Conservation (phyloP, 1,140 invertebrate genomes). For the Medauroidea extradentata region DNA sequence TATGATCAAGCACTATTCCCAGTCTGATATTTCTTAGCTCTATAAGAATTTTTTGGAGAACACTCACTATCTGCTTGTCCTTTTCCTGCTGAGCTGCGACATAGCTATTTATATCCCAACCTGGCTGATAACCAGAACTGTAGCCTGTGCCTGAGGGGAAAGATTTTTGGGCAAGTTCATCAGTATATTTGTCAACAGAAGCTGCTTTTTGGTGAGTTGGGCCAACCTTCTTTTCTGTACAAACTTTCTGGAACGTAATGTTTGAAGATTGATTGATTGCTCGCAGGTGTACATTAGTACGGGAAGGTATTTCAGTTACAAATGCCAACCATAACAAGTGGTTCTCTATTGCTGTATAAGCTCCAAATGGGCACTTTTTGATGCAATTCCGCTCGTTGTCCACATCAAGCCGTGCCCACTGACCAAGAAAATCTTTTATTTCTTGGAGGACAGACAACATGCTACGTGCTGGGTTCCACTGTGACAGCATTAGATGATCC, state of each 20-base stretch:
- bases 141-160: slow-evolving; percentile 32
- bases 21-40: slow-evolving; percentile 1
- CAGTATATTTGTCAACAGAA: neutral
- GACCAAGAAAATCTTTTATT: slow-evolving; percentile 35
- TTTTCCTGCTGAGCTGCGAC: slow-evolving; percentile 38
- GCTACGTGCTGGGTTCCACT: slow-evolving; percentile 37
- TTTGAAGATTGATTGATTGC: neutral
- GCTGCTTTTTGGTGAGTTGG: neutral
- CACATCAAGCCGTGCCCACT: slow-evolving; percentile 36
- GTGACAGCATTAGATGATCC: slow-evolving; percentile 36
- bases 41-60: slow-evolving; percentile 12
- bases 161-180: neutral
- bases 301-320: slow-evolving; percentile 31
- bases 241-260: neutral
- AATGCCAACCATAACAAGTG: slow-evolving; percentile 33
- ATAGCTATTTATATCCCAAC: slow-evolving; percentile 38
- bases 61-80: slow-evolving; percentile 34
- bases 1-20: neutral
- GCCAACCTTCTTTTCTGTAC: neutral
- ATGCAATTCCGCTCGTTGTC: slow-evolving; percentile 31
- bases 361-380: slow-evolving; percentile 28
- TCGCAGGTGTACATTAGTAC: neutral
- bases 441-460: slow-evolving; percentile 31
- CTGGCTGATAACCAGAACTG: slow-evolving; percentile 28
- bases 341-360: slow-evolving; percentile 37